phyloP scores from a whole-genome alignment of 2,797 vertebrate genomes.

The Myotis vivesi region DNA sequence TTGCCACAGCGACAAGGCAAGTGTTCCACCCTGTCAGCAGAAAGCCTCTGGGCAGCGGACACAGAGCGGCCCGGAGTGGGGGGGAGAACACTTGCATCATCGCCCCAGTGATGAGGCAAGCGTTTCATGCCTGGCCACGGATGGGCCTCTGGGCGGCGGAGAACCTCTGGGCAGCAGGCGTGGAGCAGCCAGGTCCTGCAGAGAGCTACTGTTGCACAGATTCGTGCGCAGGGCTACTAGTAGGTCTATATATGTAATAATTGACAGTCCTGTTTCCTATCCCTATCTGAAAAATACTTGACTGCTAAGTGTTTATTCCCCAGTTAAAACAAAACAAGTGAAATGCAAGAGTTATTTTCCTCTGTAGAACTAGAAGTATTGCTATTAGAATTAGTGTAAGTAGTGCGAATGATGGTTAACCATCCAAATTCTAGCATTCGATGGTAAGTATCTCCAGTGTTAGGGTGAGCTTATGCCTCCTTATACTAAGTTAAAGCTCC shows the following conservation, averaged over 20 bases:
- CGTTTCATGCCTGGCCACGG: fast-evolving
- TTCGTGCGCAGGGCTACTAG: too few relatives aligned
- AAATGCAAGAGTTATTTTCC: not conserved
- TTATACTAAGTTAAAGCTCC: not conserved
- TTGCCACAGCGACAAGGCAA: too few relatives aligned
- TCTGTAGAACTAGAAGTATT: not conserved
- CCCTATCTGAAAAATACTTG: not conserved
- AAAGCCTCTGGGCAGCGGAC: too few relatives aligned
- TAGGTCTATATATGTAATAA: not conserved
- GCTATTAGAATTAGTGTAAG: not conserved
- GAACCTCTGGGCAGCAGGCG: too few relatives aligned
- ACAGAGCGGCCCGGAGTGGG: too few relatives aligned
- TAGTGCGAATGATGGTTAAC: not conserved
- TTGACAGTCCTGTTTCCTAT: not conserved
- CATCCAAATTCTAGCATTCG: not conserved
- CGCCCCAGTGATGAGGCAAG: too few relatives aligned
- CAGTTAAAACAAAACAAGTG: not conserved
- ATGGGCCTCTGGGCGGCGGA: too few relatives aligned
- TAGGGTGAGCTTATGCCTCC: not conserved
- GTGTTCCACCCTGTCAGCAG: too few relatives aligned
- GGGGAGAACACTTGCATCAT: too few relatives aligned
- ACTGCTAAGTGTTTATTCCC: not conserved
- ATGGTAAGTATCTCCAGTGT: not conserved
- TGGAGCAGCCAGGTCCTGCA: too few relatives aligned
- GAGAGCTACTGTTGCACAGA: too few relatives aligned